These are phyloP conservation scores for Archaeoteleia sp. DNA, from an alignment of 2,888 invertebrate species.

Conservation along the genomic window DNA sequence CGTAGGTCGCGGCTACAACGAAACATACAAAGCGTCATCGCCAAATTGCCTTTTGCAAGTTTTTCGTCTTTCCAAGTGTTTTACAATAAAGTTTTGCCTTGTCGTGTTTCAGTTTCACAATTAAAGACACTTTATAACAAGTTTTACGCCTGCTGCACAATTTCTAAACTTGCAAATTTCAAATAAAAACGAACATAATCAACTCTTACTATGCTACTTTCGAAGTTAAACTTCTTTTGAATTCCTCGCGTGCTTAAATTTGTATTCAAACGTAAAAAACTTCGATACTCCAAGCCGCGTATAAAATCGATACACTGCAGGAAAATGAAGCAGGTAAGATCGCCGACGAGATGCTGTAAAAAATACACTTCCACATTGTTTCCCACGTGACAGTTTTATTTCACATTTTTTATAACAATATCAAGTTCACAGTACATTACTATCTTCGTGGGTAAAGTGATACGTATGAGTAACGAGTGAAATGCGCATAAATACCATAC, in stretches of 20 bases:
- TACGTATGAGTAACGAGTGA: slow-evolving; percentile 7
- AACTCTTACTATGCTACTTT: too few species aligned
- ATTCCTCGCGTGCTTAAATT: too few species aligned
- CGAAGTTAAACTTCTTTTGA: too few species aligned
- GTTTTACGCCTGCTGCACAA: too few species aligned
- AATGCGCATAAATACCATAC: slow-evolving; percentile 16
- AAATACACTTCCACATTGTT: slow-evolving; percentile 2
- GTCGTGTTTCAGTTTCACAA: neutral
- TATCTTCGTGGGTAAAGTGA: slow-evolving; percentile 22
- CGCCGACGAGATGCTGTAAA: neutral
- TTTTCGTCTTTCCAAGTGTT: neutral
- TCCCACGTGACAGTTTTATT: slow-evolving; percentile 34
- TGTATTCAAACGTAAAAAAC: too few species aligned
- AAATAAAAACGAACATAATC: too few species aligned
- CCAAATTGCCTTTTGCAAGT: slow-evolving; percentile 54
- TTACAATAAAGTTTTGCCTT: neutral
- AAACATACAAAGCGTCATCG: slow-evolving; percentile 64
- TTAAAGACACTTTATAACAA: too few species aligned
- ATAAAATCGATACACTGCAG: slow-evolving; percentile 7
- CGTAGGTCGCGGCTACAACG: slow-evolving; percentile 68
- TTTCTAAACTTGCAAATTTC: too few species aligned
- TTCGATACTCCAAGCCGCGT: too few species aligned
- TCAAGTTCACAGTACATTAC: slow-evolving; percentile 32
- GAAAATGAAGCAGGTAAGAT: slow-evolving; percentile 1
- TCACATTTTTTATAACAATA: slow-evolving; percentile 32